Base-by-base conservation (phyloP, 2,888 invertebrate genomes). In the Drosophila multiciliata region DNA sequence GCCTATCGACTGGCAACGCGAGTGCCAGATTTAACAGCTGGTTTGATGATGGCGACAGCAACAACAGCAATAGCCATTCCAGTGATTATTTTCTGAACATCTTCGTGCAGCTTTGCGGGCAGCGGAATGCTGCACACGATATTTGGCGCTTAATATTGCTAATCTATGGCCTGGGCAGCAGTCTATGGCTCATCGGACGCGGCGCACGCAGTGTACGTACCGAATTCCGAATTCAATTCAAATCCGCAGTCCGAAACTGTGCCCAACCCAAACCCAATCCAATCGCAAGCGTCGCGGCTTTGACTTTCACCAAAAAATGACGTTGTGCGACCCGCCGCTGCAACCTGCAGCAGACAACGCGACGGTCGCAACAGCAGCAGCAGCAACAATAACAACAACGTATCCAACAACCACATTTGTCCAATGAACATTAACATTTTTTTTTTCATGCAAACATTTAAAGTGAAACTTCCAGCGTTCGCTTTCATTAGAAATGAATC, bases 81-180 rank as follows among this genome's bases (percentile, higher is more conserved):
- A 72, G 59, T 29, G 85, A 88, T 74, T 88, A 81, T 72, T 72
- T 80, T 38, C 42, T 83, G 49, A 77, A 80, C 73, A 67, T 90
- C 66, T 76, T 91, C 45, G 62, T 79, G 55, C 80, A 88, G 63
- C 63, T 87, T 12, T 83, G 78, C 58, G 76, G 65, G 5, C 80
- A 79, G 61, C 78, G 79, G 36, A 78, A 83, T 80, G 79, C 77
- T 78, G 75, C 75, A 58, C 64, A 82, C 40, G 83, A 88, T 68
- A 83, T 92, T 87, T 92, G 92, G 89, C 86, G 80, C 69, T 78
- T 92, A 63, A 73, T 92, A 71, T 68, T 91, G 76, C 71, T 91
- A 71, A 82, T 91, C 66, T 91, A 87, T 70, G 91, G 85, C 40
- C 75, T 91, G 64, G 76, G 81, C 76, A 83, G 88, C 74, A 58